Percentiles rank a stretch among this genome's conserved stretches.
phyloP scores from a whole-genome alignment of 2,888 invertebrate species.

The Esperia sulphurella region DNA sequence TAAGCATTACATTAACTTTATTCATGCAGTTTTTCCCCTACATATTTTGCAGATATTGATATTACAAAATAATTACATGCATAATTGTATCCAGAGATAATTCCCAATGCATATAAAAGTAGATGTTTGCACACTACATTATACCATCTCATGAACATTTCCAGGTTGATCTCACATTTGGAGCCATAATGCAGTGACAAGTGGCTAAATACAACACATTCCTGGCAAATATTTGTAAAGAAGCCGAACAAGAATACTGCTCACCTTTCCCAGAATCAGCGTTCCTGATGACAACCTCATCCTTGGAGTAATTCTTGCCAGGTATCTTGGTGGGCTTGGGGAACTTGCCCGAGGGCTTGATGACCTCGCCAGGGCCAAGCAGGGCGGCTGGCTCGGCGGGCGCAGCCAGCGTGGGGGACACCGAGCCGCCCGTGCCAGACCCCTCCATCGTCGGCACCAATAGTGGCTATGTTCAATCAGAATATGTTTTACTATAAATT shows the following conservation, averaged over 20 bases:
- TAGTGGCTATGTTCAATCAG: slow-evolving; percentile 44
- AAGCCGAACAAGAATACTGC: slow-evolving; percentile 4
- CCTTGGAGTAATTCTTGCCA: slow-evolving; percentile 95
- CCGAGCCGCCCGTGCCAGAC: slow-evolving; percentile 66
- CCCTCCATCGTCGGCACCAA: slow-evolving; percentile 76
- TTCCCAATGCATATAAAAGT: not conserved
- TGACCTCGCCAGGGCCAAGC: slow-evolving; percentile 89
- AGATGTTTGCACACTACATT: not conserved
- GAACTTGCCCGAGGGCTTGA: slow-evolving; percentile 93
- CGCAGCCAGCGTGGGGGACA: slow-evolving; percentile 80
- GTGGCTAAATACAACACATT: no score
- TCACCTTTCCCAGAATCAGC: slow-evolving; percentile 97
- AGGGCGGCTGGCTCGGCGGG: slow-evolving; percentile 76
- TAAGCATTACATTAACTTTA: slow-evolving; percentile 38
- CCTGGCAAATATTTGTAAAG: no score
- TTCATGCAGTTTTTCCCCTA: slow-evolving; percentile 43
- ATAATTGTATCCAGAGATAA: not conserved
- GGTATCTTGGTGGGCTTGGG: slow-evolving; percentile 93
- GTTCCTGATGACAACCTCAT: slow-evolving; percentile 96
- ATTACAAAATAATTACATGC: slow-evolving; percentile 17
- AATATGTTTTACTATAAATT: not conserved
- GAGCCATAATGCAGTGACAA: no score
- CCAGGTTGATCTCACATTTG: no score
- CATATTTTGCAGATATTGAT: slow-evolving; percentile 18
- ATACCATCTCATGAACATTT: not conserved